A percentile compares a stretch with the other conserved stretches of the same genome.
Conservation (phyloP, 2,113 vertebrate genomes). For the Artemisiospiza belli region DNA sequence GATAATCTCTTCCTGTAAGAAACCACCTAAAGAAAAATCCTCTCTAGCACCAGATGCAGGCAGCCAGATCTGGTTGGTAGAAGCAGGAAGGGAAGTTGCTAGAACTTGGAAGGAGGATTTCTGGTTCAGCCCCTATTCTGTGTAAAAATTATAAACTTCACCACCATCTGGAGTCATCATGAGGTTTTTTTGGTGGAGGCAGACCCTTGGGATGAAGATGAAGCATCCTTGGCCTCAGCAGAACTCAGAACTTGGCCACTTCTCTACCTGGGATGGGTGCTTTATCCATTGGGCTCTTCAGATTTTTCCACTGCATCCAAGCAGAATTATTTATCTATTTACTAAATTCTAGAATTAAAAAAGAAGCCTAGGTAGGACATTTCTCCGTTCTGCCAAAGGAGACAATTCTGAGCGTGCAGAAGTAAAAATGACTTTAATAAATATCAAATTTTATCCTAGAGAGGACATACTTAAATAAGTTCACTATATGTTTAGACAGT, state of each 20-base stretch:
- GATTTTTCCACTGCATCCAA: not conserved
- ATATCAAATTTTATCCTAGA: not conserved
- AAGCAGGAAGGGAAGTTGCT: not conserved
- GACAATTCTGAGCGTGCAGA: not conserved
- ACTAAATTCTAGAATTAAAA: not conserved
- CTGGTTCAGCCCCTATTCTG: not conserved
- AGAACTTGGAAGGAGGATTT: not conserved
- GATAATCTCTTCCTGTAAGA: not conserved
- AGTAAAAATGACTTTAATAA: not conserved
- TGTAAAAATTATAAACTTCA: not conserved
- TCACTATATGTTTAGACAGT: not conserved
- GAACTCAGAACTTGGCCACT: not conserved
- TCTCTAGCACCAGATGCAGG: not conserved
- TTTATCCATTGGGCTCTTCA: not conserved
- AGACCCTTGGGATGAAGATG: not conserved
- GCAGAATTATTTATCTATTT: not conserved
- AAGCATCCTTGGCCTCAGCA: not conserved
- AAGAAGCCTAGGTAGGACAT: not conserved
- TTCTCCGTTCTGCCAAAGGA: not conserved
- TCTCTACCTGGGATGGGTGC: not conserved
- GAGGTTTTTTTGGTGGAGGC: not conserved
- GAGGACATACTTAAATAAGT: not conserved
- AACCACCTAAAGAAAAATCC: not conserved
- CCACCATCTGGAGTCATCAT: not conserved
- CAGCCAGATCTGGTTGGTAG: fast-evolving